Base-by-base conservation (phyloP, 2,888 invertebrate genomes). In the Aphodius granarius region DNA sequence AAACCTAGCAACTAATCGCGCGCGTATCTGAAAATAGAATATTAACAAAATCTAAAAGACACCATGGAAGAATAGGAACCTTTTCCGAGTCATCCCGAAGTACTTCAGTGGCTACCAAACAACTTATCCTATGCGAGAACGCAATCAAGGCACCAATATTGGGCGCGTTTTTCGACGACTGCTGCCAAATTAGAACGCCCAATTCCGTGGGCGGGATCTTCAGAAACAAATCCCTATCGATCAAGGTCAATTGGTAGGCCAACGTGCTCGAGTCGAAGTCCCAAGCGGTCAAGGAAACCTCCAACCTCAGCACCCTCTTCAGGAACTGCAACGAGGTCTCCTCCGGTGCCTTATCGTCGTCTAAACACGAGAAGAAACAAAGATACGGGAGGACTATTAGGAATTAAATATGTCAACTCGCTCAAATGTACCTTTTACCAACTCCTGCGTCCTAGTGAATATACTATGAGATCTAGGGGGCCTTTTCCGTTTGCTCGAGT, bases 181-280 rank as follows among this genome's bases (percentile, higher is more conserved):
- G 86, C 77, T 89, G 88, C 80, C 84, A 85, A 2, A 88, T 76
- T 17, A 90, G 72, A 2, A 87, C 83, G 5, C 86, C 85, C 15
- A 90, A 82, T 78, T 90, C 90, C 0, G 82, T 79, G 0, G 84
- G 77, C 0, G 88, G 84, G 43, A 90, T 87, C 79, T 89, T 87
- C 16, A 89, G 78, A 79, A 90, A 89, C 3, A 91, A 84, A 79
- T 89, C 89, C 71, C 88, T 86, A 79, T 91, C 90, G 22, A 90
- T 87, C 74, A 90, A 82, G 0, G 90, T 90, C 74, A 91, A 78
- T 79, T 90, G 90, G 75, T 86, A 84, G 0, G 90, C 89, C 19
- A 91, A 78, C 0, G 88, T 88, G 0, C 87, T 85, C 9, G 90
- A 90, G 80, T 89, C 88, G 78, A 91, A 87, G 79, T 90, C 90